Percentiles rank a stretch among this genome's conserved stretches.
Conservation (phyloP, 2,888 invertebrate genomes). For the Drosophila kambysellisi region DNA sequence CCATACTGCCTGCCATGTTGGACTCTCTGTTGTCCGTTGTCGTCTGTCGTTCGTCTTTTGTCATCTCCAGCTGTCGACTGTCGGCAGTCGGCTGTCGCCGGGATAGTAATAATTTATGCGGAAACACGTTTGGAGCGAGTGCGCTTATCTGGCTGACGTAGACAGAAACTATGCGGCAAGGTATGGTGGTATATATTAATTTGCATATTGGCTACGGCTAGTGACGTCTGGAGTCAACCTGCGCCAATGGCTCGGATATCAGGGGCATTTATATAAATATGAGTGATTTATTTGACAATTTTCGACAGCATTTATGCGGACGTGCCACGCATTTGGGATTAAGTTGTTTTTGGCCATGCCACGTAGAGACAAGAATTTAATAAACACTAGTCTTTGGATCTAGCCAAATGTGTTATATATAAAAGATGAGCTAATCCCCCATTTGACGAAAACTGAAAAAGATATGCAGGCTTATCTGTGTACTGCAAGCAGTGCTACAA, state of each 20-base stretch:
- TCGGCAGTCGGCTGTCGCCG: not conserved
- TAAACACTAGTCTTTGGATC: constrained; percentile 6
- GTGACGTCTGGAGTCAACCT: constrained; percentile 31
- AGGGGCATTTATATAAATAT: constrained; percentile 81
- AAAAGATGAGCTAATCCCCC: constrained; percentile 32
- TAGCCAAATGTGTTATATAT: constrained; percentile 5
- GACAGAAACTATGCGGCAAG: constrained; percentile 21
- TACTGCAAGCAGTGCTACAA: constrained; percentile 21
- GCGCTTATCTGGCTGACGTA: constrained; percentile 58
- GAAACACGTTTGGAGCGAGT: constrained; percentile 76
- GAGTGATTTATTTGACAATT: constrained; percentile 84
- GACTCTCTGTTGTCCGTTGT: constrained; percentile 4
- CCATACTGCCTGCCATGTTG: constrained; percentile 50
- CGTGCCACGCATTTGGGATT: constrained; percentile 71
- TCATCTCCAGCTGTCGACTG: constrained; percentile 1
- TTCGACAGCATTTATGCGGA: constrained; percentile 78
- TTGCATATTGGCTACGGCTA: constrained; percentile 50
- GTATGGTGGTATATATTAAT: constrained; percentile 39
- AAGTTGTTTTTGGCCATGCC: constrained; percentile 43
- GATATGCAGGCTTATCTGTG: constrained; percentile 36
- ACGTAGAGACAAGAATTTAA: constrained; percentile 9
- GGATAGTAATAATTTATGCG: constrained; percentile 71
- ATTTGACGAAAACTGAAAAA: constrained; percentile 5
- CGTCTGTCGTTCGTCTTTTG: constrained; percentile 6
- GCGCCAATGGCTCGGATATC: constrained; percentile 59